Percentiles rank a stretch among this genome's conserved stretches.
Conservation (phyloP, 2,113 vertebrate genomes). For the Agapornis roseicollis region DNA sequence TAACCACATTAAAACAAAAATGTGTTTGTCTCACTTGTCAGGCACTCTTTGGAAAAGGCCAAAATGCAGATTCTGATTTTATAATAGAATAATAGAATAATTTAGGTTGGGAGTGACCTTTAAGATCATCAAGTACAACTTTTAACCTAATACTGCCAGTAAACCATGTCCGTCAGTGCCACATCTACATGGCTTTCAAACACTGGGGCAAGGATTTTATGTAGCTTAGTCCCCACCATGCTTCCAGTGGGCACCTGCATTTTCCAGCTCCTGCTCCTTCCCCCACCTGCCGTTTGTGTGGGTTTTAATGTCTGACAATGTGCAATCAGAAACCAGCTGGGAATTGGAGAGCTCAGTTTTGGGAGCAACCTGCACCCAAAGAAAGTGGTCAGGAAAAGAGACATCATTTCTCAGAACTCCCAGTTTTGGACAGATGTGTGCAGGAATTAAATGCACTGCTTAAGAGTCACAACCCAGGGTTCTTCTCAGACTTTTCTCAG, state of each 20-base stretch:
- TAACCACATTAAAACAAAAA: not conserved
- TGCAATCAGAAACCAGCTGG: not conserved
- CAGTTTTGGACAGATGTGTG: not conserved
- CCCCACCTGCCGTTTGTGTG: not conserved
- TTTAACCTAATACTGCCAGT: not conserved
- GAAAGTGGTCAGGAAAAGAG: not conserved
- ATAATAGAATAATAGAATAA: not conserved
- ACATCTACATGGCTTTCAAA: not conserved
- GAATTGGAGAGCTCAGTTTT: not conserved
- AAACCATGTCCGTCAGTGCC: not conserved
- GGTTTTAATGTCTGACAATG: not conserved
- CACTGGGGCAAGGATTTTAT: not conserved
- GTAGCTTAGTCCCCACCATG: not conserved
- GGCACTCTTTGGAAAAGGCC: not conserved
- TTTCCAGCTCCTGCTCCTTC: not conserved
- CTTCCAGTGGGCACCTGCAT: not conserved
- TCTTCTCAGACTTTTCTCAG: not conserved
- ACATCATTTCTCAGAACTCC: not conserved
- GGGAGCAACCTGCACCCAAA: not conserved
- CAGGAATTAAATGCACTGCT: accelerated
- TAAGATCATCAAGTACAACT: not conserved
- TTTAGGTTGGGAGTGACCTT: not conserved
- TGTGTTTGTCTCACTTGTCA: not conserved
- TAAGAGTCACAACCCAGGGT: not conserved
- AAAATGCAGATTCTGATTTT: not conserved